Base-by-base conservation (phyloP, 2,888 invertebrate species). In the Pelosia muscerda region DNA sequence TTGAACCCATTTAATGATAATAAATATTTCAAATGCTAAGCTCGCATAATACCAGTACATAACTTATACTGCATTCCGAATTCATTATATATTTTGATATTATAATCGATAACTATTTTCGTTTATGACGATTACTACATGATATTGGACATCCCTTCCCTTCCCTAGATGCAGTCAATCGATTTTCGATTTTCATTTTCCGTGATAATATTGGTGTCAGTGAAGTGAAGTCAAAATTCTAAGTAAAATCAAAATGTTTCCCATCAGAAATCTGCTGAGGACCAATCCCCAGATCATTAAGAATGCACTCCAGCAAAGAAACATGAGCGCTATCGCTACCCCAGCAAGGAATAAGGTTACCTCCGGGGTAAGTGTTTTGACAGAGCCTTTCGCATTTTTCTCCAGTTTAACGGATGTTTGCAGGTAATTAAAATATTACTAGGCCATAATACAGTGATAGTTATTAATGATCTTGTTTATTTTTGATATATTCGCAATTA, bases 261-360 rank as follows among this genome's bases (percentile, higher is more conserved):
- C 90, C 13, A 79, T 88, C 76, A 89, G 91, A 69, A 91, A 78
- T 78, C 84, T 93, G 6, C 75, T 92, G 49, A 92, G 86, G 76
- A 83, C 86, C 55, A 89, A 89, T 76, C 82, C 85, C 53, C 89
- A 88, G 65, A 72, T 92, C 66, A 72, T 89, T 59, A 92, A 88
- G 71, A 92, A 88, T 89, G 90, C 87, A 2, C 84, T 87, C 8
- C 92, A 90, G 68, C 87, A 88, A 59, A 90, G 93, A 54, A 90
- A 89, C 74, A 93, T 94, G 93, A 92, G 88, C 67, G 92, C 82
- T 0, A 79, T 91, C 63, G 74, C 86, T 23, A 81, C 86, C 9
- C 92, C 93, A 0, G 83, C 92, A 0, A 88, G 90, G 63, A 86
- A 86, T 53, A 92, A 90, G 80, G 81, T 93, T 59, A 84, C 92